Base-by-base conservation (phyloP, 1,140 invertebrate genomes). In the Drosophila busckii region DNA sequence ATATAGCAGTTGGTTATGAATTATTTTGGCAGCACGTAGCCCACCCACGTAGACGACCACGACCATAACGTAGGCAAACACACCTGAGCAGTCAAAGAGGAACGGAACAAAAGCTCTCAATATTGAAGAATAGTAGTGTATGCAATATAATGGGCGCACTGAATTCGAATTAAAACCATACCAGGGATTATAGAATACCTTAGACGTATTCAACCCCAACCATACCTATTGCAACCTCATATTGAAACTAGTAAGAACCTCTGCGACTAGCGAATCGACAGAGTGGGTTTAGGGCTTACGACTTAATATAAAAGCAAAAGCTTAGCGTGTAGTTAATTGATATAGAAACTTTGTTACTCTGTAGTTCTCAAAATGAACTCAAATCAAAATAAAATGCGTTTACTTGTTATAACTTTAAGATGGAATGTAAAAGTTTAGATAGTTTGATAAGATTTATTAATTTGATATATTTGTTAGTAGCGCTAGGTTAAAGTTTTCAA, bases 1-100 rank as follows among this genome's bases (percentile, higher is more conserved):
- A 53, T 88, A 86, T 45, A 97, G 91, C 71, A 95, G 88, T 37
- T 88, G 87, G 62, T 89, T 88, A 88, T 93, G 92, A 42, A 97
- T 89, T 62, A 90, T 70, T 64, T 88, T 88, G 67, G 94, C 92
- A 59, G 93, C 94, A 73, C 89, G 90, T 87, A 95, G 89, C 58
- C 92, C 89, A 87, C 93, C 93, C 76, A 92, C 75, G 88, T 91
- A 93, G 84, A 93, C 88, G 70, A 90, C 88, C 87, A 93, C 89
- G 78, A 92, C 90, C 53, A 91, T 91, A 86, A 92, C 88, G 88
- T 92, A 91, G 88, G 92, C 90, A 87, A 91, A 89, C 80, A 92
- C 64, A 88, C 91, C 93, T 93, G 55, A 12, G 34, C n/a, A n/a
- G n/a, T 23, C 29, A 46, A 41, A 40, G 6, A 7, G 13, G 46